Base-by-base conservation (phyloP, 2,113 vertebrate species). In the Parotia lawesii region DNA sequence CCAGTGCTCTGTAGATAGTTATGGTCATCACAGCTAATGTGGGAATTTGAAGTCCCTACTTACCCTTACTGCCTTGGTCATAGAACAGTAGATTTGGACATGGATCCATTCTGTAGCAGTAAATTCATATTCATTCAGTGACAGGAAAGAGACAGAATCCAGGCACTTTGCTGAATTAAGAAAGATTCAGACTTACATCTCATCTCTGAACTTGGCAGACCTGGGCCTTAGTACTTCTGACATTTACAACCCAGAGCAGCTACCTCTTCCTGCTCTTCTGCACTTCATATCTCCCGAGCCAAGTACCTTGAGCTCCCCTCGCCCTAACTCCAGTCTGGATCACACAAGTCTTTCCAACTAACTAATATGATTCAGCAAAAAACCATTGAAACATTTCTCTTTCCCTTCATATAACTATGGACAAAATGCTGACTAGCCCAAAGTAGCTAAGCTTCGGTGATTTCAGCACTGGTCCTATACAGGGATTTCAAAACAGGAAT, bases 281-380 rank as follows among this genome's bases (percentile, higher is more conserved):
- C 8, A 58, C 18, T 73, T 77, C 20, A 11, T 1, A 0, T 62
- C 6, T 61, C 50, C 37, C 7, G 4, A 29, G 1, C 1, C 10
- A 61, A 37, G 6, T 11, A 25, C 12, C 13, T 16, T 0, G 0
- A 73, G 45, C 6, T 87, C 10, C 23, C 7, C 2, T 6, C 4
- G 4, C 3, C 7, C 6, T n/a, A 74, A 73, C 33, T 58, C 6
- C 27, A 56, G 15, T 24, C 18, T 66, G 16, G 1, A 66, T 54
- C 27, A 47, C 11, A 31, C 11, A 58, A 60, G 6, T 19, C 45
- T 77, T 87, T 38, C 54, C 35, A 74, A 5, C 5, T 51, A 60
- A 79, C 4, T 38, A 17, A 35, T 24, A 29, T 22, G 15, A 58
- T 64, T 91, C 14, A 65, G 24, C 29, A 54, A 67, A 58, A 84